Evolutionary conservation across 2,797 vertebrate species (phyloP).

Genomic region (Helicolenus hilgendorfi): DNA sequence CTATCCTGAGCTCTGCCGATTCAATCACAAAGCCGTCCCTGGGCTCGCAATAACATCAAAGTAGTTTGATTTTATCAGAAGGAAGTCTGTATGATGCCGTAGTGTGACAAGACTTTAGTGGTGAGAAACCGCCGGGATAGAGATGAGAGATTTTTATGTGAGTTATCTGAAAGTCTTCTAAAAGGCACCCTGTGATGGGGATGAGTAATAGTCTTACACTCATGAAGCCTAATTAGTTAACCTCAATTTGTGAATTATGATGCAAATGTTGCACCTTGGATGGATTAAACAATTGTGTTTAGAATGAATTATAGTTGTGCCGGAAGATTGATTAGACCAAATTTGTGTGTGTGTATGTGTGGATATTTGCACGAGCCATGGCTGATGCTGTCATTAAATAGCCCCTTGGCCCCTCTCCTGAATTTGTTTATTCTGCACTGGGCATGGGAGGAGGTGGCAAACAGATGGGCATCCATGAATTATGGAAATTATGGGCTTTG

Average conservation of each 20-base stretch:
- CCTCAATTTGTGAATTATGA: conserved; percentile 67
- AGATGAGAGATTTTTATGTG: conserved; percentile 60
- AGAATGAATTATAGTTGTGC: conserved; percentile 65
- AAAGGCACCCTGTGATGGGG: conserved; percentile 31
- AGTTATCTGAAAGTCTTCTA: conserved; percentile 55
- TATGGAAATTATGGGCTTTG: conserved; percentile 90
- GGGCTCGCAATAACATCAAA: conserved; percentile 64
- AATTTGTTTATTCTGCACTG: conserved; percentile 87
- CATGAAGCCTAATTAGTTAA: conserved; percentile 60
- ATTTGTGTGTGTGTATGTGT: conserved; percentile 13
- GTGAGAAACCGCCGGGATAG: conserved; percentile 39
- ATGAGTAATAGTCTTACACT: conserved; percentile 53
- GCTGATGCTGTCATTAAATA: conserved; percentile 86
- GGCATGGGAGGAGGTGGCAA: conserved; percentile 86
- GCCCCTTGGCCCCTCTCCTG: conserved; percentile 84
- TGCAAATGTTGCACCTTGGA: conserved; percentile 70
- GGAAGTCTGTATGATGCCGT: conserved; percentile 35
- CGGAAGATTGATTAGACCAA: conserved; percentile 64
- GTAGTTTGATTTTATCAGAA: conserved; percentile 66
- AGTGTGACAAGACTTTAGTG: conserved; percentile 47
- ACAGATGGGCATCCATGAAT: conserved; percentile 91
- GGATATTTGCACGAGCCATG: conserved; percentile 54
- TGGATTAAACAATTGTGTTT: conserved; percentile 72
- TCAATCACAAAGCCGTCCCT: conserved; percentile 41
- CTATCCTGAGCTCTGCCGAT: conserved; percentile 52